Conservation (phyloP, 2,797 vertebrate species). For the Semaprochilodus insignis region DNA sequence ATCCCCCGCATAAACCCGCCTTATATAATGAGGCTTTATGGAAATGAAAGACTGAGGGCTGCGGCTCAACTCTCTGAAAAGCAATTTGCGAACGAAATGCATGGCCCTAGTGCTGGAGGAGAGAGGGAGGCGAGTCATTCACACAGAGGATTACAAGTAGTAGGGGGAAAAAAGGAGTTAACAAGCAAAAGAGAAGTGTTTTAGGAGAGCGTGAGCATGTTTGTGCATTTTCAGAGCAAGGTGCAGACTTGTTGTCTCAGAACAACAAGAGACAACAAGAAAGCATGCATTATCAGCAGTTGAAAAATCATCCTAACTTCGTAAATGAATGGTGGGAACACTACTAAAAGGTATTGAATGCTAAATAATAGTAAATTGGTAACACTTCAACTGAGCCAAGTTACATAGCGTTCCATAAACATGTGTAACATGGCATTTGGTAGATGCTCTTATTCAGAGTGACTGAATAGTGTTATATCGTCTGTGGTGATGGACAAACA, state of each 20-base stretch:
- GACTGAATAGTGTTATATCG: too few relatives aligned
- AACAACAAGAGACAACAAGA: too few relatives aligned
- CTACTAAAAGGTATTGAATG: too few relatives aligned
- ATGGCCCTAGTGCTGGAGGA: neutral
- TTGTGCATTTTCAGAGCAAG: neutral
- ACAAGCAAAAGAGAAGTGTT: neutral
- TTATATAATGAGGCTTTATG: constrained; percentile 46
- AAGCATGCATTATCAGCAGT: too few relatives aligned
- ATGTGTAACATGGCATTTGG: too few relatives aligned
- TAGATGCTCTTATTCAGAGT: too few relatives aligned
- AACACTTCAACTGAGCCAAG: too few relatives aligned
- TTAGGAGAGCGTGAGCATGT: neutral
- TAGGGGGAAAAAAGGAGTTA: neutral
- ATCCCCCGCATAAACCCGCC: constrained; percentile 17
- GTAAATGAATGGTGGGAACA: too few relatives aligned
- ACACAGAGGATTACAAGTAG: neutral
- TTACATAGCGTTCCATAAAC: too few relatives aligned
- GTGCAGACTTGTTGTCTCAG: neutral
- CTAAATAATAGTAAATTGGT: too few relatives aligned
- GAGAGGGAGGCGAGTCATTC: neutral
- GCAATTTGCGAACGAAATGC: constrained; percentile 17
- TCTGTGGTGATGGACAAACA: too few relatives aligned
- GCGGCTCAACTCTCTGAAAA: constrained; percentile 31
- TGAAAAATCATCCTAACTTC: too few relatives aligned
- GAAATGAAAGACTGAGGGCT: constrained; percentile 50